Percentiles rank a stretch among this genome's conserved stretches.
Evolutionary conservation across 2,113 vertebrate species (phyloP).

Genomic region (Laticauda laticaudata): DNA sequence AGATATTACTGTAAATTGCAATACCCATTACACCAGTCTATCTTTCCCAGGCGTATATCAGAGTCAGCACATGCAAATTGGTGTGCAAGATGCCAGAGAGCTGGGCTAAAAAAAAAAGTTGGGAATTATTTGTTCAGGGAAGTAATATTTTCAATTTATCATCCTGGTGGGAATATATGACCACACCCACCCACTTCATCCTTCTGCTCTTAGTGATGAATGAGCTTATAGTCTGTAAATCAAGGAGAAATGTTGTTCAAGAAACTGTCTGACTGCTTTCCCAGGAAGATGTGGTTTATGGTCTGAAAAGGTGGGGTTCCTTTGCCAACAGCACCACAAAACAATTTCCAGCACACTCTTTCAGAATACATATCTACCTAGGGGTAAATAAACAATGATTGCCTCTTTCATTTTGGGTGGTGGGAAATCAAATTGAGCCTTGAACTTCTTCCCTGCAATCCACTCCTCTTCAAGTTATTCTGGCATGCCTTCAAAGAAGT

Average conservation of each 20-base stretch:
- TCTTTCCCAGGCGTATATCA: background rate
- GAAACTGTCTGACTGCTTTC: background rate
- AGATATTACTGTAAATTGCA: background rate
- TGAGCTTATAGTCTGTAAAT: conserved; percentile 13
- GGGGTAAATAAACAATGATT: background rate
- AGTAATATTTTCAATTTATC: conserved; percentile 11
- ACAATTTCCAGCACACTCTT: background rate
- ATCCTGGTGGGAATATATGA: background rate
- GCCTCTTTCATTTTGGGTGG: background rate
- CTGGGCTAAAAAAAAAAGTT: background rate
- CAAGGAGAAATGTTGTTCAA: conserved; percentile 17
- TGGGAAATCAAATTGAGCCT: background rate
- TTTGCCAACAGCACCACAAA: background rate
- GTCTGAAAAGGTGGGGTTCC: background rate
- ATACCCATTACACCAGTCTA: background rate
- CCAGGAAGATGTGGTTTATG: background rate
- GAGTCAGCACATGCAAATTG: background rate
- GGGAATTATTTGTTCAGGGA: conserved; percentile 20
- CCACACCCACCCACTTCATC: background rate
- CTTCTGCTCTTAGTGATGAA: background rate
- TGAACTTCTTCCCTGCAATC: background rate
- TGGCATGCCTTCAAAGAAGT: background rate
- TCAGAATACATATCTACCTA: background rate
- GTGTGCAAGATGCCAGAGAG: background rate
- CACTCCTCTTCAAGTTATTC: background rate